A percentile compares a stretch with the other conserved stretches of the same genome.
Evolutionary conservation across 2,797 vertebrate species (phyloP).

Genomic region (Gallinago nigripennis): DNA sequence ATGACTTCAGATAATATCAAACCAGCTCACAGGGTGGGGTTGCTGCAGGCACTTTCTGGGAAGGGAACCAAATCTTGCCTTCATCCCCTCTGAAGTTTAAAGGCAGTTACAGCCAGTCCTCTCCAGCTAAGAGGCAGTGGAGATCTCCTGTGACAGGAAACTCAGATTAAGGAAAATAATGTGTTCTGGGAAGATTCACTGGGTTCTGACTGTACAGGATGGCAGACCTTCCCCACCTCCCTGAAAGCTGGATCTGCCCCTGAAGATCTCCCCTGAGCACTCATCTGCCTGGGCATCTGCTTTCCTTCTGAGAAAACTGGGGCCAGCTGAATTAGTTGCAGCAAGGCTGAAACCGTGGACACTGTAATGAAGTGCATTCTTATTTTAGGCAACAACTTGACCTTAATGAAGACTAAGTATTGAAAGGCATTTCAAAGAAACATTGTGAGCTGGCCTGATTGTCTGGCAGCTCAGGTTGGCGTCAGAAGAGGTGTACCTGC

Average conservation of each 20-base stretch:
- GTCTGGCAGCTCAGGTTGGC: neutral
- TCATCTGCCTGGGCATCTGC: neutral
- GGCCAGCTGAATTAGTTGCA: neutral
- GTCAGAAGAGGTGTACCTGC: neutral
- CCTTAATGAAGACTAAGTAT: neutral
- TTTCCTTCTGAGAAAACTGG: neutral
- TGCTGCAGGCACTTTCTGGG: neutral
- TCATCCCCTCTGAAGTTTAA: neutral
- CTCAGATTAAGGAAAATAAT: neutral
- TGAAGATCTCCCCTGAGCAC: neutral
- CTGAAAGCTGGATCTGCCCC: neutral
- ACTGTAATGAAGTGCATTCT: neutral
- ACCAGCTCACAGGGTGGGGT: neutral
- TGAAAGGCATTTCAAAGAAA: neutral
- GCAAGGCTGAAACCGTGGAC: neutral
- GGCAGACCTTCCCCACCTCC: neutral
- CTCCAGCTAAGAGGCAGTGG: neutral
- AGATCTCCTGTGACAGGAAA: neutral
- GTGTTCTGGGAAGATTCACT: neutral
- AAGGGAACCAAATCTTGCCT: neutral
- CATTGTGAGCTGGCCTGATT: fast-evolving
- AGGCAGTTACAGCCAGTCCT: neutral
- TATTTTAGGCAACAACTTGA: neutral
- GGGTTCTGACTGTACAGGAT: neutral
- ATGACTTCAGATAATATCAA: slow-evolving; percentile 26